Conservation (phyloP, 1,140 invertebrate genomes). For the Nomia melanderi region DNA sequence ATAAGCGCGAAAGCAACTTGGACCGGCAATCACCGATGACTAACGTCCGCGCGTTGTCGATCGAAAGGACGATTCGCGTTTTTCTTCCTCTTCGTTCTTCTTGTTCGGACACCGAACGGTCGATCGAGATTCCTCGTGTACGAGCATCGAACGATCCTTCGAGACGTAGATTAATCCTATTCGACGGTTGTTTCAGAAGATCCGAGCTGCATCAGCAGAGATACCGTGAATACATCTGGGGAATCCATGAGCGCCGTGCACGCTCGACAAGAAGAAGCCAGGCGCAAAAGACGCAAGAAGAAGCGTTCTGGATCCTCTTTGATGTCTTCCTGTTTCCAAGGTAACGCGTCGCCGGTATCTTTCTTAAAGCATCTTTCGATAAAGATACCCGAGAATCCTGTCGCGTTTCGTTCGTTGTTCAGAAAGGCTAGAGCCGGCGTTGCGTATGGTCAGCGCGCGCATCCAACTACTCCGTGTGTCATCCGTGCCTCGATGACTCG, state of each 20-base stretch:
- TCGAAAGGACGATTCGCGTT: too few species aligned
- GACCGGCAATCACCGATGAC: not conserved
- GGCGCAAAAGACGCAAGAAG: constrained; percentile 92
- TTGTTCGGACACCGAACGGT: too few species aligned
- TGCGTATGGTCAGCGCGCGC: too few species aligned
- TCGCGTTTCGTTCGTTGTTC: too few species aligned
- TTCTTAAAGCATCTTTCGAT: too few species aligned
- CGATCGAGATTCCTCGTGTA: too few species aligned
- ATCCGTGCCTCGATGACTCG: constrained; percentile 34
- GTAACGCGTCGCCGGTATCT: too few species aligned
- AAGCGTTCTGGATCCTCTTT: constrained; percentile 92
- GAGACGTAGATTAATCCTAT: too few species aligned
- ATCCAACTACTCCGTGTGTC: not conserved
- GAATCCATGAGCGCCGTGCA: constrained; percentile 77
- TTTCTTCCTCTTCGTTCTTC: too few species aligned
- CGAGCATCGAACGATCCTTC: too few species aligned
- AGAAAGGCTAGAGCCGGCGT: not conserved
- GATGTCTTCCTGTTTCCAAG: constrained; percentile 94
- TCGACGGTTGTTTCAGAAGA: constrained; percentile 68
- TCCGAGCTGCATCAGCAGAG: constrained; percentile 62
- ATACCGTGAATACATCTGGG: constrained; percentile 71
- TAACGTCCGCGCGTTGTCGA: constrained; percentile 12
- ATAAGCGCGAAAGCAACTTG: constrained; percentile 3
- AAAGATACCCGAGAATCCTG: too few species aligned
- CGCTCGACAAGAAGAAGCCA: constrained; percentile 90